Evolutionary conservation across 1,140 invertebrate genomes (phyloP), one percentile per base, ranked within the genome.

Genomic region (Rhopalosiphum maidis): DNA sequence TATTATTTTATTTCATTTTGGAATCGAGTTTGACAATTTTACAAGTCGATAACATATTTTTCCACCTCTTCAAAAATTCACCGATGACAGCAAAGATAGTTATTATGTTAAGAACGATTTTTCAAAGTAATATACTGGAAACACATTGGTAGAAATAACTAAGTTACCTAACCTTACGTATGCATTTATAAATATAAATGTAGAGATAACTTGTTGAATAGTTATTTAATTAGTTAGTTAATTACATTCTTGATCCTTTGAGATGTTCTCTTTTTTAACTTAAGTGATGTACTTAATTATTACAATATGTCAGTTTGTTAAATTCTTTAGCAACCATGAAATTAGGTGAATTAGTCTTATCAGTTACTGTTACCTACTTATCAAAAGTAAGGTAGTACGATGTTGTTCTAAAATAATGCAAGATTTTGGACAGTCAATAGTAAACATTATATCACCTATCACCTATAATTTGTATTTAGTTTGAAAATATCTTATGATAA

Each of bases 1-100:
- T 89, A 89, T 89, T 89, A 89, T 89, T 89, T 55, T 55, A 55
- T 89, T 37, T 77, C 43, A 77, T 91, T 91, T 91, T 77, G 22
- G 41, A 91, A 91, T 77, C 30, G 21, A 46, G 41, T 77, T 91
- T 91, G 90, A 41, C 90, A 91, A 46, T 46, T 43, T n/a, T 35
- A 91, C 60, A 82, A 77, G 90, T 89, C 37, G 8, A 54, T 55
- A 55, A 55, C 35, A 89, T 54, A 89, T 89, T 46, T 87, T 25
- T 87, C 30, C 41, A 87, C 85, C 85, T 87, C 30, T 87, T 87
- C 22, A 23, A 85, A 85, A 43, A 37, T 85, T 85, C 37, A 43
- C 4, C 23, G 41, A 15, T 77, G 68, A 30, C 83, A 85, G 11
- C 22, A 41, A 43, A 18, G 60, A 77, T n/a, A 77, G 60, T 77